These are phyloP conservation scores for Periparus ater DNA, from an alignment of 2,797 vertebrate species.

Conservation along the genomic window DNA sequence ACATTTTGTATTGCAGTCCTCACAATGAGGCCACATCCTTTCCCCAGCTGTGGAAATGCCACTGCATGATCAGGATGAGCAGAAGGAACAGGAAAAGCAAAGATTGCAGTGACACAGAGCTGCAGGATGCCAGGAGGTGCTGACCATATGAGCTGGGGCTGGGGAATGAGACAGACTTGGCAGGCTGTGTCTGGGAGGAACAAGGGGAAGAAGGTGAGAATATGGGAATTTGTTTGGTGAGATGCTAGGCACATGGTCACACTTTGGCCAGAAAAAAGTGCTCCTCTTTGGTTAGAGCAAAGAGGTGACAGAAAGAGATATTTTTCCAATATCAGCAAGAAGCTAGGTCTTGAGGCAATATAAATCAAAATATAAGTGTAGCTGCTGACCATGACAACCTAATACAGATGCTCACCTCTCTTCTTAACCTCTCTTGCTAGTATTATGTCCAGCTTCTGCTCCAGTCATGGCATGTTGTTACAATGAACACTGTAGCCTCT, in stretches of 20 bases:
- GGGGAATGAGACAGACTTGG: not conserved
- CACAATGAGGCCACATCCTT: accelerated
- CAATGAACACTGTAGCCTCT: not conserved
- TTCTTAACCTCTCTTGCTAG: not conserved
- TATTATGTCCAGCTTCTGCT: not conserved
- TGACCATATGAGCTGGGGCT: accelerated
- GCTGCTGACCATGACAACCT: not conserved
- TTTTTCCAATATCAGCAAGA: not conserved
- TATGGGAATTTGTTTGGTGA: not conserved
- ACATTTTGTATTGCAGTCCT: not conserved
- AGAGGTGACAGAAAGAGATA: not conserved
- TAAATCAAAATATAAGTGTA: not conserved
- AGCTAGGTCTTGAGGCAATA: not conserved
- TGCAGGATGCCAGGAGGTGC: not conserved
- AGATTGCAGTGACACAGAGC: not conserved
- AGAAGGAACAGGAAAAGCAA: not conserved
- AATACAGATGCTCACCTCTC: not conserved
- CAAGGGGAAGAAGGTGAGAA: not conserved
- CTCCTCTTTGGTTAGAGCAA: not conserved
- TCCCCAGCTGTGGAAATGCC: not conserved
- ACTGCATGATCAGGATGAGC: accelerated
- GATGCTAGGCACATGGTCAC: not conserved
- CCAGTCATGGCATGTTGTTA: not conserved
- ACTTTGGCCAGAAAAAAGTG: not conserved
- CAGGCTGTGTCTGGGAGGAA: not conserved